phyloP scores from a whole-genome alignment of 23 tunicate species.

The Clavelina lepadiformis region DNA sequence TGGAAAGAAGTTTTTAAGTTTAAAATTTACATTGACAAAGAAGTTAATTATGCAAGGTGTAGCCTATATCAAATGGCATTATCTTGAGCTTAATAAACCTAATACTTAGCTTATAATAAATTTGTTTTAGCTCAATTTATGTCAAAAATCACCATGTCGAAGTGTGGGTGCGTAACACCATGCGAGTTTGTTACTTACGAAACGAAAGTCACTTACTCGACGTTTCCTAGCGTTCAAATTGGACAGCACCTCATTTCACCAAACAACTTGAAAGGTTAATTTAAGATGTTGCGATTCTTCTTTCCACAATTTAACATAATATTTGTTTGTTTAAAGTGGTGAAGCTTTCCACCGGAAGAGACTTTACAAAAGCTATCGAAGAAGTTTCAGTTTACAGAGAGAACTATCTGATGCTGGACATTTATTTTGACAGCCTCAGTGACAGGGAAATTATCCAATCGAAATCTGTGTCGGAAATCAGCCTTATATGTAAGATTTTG shows the following conservation, averaged over 20 bases:
- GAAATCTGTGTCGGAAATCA: conserved; percentile 44
- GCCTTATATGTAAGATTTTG: conserved; percentile 35
- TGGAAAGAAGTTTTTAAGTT: too few relatives aligned
- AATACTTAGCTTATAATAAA: not conserved
- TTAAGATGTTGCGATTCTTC: too few relatives aligned
- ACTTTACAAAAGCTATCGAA: conserved; percentile 9
- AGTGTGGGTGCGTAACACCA: conserved; percentile 32
- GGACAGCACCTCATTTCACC: conserved; percentile 21
- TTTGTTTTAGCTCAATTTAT: not conserved
- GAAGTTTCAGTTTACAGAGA: too few relatives aligned
- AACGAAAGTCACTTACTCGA: conserved; percentile 23
- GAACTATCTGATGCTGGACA: conserved; percentile 56
- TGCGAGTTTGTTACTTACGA: conserved; percentile 17
- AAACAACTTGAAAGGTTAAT: too few relatives aligned
- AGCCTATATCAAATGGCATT: too few relatives aligned
- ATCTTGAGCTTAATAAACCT: too few relatives aligned
- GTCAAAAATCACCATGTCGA: conserved; percentile 9
- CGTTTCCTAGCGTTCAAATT: conserved; percentile 34
- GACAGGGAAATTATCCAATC: conserved; percentile 33
- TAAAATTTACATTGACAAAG: too few relatives aligned
- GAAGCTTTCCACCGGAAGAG: too few relatives aligned
- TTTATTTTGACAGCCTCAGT: conserved; percentile 35
- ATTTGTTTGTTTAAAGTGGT: too few relatives aligned
- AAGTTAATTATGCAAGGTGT: too few relatives aligned
- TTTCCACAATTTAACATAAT: too few relatives aligned